phyloP scores from a whole-genome alignment of 2,113 vertebrate genomes.

The Macquaria ambigua region DNA sequence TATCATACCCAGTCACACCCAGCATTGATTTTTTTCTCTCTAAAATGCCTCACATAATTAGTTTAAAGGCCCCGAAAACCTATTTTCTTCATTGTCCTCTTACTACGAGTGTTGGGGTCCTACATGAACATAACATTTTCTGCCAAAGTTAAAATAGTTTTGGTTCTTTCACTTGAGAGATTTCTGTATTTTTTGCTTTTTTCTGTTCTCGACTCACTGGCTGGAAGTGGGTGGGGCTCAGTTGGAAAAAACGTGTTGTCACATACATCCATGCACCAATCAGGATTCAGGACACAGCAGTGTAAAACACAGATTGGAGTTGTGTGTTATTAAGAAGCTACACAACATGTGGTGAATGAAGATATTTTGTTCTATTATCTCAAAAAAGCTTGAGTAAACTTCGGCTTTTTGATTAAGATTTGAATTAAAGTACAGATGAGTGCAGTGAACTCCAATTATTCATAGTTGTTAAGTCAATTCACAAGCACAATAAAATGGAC shows the following conservation, averaged over 20 bases:
- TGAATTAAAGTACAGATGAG: neutral
- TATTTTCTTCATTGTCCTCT: neutral
- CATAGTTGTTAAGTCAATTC: constrained; percentile 17
- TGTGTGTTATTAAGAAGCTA: neutral
- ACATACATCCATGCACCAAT: too few species aligned
- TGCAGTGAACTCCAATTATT: neutral
- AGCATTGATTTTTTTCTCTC: neutral
- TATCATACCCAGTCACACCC: neutral
- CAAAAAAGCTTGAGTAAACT: neutral
- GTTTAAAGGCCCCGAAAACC: neutral
- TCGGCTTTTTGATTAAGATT: neutral
- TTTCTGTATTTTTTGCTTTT: neutral
- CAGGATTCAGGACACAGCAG: neutral
- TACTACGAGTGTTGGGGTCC: neutral
- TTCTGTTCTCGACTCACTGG: neutral
- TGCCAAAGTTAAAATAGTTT: too few species aligned
- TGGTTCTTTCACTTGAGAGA: neutral
- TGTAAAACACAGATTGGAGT: neutral
- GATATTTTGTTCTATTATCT: neutral
- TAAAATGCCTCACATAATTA: neutral
- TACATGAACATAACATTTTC: neutral
- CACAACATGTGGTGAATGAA: neutral
- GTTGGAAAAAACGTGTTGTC: neutral
- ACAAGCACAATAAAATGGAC: constrained; percentile 2
- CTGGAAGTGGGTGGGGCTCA: neutral